Percentiles rank a stretch among this genome's conserved stretches.
These are phyloP conservation scores for Catharus ustulatus DNA, from an alignment of 2,797 vertebrate species.

Conservation along the genomic window DNA sequence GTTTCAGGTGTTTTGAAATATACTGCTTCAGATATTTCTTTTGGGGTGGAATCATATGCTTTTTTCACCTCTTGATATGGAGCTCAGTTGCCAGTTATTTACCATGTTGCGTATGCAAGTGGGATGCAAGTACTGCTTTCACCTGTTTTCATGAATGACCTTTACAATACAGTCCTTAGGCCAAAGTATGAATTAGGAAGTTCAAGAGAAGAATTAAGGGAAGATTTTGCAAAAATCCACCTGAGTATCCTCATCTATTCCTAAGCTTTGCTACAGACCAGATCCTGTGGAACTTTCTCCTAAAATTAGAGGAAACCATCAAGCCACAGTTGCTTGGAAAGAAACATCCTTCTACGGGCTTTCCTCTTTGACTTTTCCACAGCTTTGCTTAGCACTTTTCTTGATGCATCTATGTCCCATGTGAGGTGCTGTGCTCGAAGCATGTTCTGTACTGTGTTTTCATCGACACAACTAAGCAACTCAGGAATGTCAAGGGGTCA, in stretches of 20 bases:
- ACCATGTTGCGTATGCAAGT: background rate
- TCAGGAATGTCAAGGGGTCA: background rate
- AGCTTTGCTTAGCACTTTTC: background rate
- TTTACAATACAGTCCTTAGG: background rate
- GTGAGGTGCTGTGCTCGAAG: background rate
- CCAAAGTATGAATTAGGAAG: background rate
- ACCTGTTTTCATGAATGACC: background rate
- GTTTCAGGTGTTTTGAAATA: background rate
- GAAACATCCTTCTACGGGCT: background rate
- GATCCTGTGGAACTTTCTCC: background rate
- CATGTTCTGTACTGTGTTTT: background rate
- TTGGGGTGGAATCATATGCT: background rate
- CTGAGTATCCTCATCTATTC: background rate
- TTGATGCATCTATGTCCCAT: accelerated
- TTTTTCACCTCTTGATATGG: background rate
- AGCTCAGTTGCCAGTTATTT: background rate
- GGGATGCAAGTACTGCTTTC: background rate
- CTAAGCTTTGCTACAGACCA: background rate
- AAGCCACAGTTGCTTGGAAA: background rate
- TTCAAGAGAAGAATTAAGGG: background rate
- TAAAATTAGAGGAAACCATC: background rate
- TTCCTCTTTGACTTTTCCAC: background rate
- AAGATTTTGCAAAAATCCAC: background rate
- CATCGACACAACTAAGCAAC: background rate
- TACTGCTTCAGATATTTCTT: background rate